phyloP scores from a whole-genome alignment of 2,888 invertebrate genomes.

The Macaria notata region DNA sequence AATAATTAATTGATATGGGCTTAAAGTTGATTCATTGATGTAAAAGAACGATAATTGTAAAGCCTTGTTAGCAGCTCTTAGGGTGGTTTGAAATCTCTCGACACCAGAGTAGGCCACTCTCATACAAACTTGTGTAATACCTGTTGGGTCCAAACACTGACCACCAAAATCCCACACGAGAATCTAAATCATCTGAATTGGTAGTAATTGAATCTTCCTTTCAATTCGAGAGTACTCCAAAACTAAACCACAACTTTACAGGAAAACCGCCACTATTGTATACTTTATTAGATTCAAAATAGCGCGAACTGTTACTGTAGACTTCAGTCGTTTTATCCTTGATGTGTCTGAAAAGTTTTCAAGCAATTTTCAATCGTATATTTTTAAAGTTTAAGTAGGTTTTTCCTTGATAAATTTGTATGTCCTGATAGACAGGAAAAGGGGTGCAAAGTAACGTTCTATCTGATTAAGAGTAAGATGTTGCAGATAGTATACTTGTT shows the following conservation, averaged over 20 bases:
- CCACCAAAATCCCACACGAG: slow-evolving; percentile 28
- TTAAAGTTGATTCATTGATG: too few relatives aligned
- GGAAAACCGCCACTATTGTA: not conserved
- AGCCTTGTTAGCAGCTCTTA: too few relatives aligned
- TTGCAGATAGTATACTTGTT: slow-evolving; percentile 10
- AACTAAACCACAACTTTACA: slow-evolving; percentile 1
- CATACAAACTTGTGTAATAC: too few relatives aligned
- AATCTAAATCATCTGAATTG: slow-evolving; percentile 34
- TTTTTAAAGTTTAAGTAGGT: not conserved
- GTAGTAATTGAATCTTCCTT: slow-evolving; percentile 37
- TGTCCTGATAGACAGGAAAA: slow-evolving; percentile 27
- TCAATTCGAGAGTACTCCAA: slow-evolving; percentile 16
- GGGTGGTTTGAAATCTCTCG: too few relatives aligned
- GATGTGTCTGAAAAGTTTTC: not conserved
- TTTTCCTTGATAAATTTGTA: slow-evolving; percentile 2
- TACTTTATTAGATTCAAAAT: not conserved
- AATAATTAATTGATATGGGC: too few relatives aligned
- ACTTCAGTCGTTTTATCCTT: not conserved
- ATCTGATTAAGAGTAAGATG: slow-evolving; percentile 30
- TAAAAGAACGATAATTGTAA: too few relatives aligned
- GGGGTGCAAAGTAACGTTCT: slow-evolving; percentile 26
- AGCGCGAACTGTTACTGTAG: not conserved
- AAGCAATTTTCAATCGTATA: not conserved
- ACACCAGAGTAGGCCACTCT: too few relatives aligned
- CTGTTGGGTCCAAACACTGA: slow-evolving; percentile 2